phyloP scores from a whole-genome alignment of 2,113 vertebrate genomes.

The Emydocephalus ijimae region DNA sequence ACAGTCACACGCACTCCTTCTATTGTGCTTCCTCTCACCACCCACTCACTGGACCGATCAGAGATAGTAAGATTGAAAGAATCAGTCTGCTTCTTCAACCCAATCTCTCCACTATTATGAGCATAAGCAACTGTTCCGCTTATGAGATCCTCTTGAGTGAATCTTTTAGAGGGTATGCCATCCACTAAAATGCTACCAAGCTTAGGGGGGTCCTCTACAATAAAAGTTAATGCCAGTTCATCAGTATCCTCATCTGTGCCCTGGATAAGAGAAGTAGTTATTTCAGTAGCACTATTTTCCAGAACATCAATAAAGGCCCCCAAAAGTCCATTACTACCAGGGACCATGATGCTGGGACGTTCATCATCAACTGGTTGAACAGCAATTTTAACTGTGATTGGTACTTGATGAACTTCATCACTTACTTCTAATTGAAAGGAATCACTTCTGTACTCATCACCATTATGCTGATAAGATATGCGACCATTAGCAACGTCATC shows the following conservation, averaged over 20 bases:
- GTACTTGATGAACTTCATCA: constrained; percentile 59
- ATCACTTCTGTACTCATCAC: constrained; percentile 54
- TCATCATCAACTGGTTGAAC: constrained; percentile 52
- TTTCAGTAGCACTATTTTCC: constrained; percentile 60
- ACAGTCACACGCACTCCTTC: constrained; percentile 58
- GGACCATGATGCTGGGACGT: constrained; percentile 44
- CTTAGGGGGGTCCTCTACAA: constrained; percentile 60
- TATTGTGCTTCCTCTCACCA: constrained; percentile 51
- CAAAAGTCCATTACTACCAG: constrained; percentile 28
- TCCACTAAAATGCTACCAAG: constrained; percentile 56
- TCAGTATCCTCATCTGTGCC: constrained; percentile 51
- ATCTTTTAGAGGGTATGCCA: constrained; percentile 48
- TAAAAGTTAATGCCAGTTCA: constrained; percentile 56
- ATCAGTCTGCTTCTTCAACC: constrained; percentile 55
- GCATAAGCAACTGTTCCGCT: constrained; percentile 54
- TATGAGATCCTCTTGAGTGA: constrained; percentile 66
- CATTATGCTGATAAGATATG: constrained; percentile 69
- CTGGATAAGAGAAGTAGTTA: constrained; percentile 52
- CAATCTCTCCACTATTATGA: constrained; percentile 66
- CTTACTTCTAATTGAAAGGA: constrained; percentile 60
- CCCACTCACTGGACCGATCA: constrained; percentile 49
- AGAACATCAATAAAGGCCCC: constrained; percentile 58
- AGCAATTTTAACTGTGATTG: constrained; percentile 54
- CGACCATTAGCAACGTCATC: constrained; percentile 72
- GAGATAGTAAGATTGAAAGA: constrained; percentile 63